phyloP scores from a whole-genome alignment of 2,888 invertebrate genomes.

The Pristionchus arcanus region DNA sequence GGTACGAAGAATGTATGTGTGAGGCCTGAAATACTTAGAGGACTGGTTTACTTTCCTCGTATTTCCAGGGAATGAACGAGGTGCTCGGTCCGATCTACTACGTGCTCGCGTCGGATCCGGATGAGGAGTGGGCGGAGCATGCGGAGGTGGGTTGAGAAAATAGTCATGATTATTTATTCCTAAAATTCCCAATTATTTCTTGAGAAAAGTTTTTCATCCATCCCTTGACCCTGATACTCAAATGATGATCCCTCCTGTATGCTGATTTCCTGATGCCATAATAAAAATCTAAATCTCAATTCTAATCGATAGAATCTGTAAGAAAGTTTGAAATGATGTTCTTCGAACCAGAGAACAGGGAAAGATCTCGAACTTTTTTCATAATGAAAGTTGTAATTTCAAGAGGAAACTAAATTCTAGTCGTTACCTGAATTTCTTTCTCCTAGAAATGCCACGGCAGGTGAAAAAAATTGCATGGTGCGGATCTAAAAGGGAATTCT shows the following conservation, averaged over 20 bases:
- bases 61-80: constrained; percentile 95
- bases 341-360: background rate
- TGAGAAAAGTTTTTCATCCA: no score
- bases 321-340: background rate
- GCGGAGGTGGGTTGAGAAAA: constrained; percentile 84
- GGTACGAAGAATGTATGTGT: no score
- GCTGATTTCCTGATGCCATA: no score
- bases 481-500: background rate
- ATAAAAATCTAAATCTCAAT: no score
- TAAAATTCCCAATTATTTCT: no score
- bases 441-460: background rate
- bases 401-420: background rate
- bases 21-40: no score
- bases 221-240: no score
- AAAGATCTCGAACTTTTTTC: background rate
- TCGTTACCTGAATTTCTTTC: background rate
- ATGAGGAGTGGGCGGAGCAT: constrained; percentile 89
- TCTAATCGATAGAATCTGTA: no score
- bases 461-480: background rate
- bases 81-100: constrained; percentile 98
- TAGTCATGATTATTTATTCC: no score
- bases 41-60: background rate
- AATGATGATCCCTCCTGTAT: no score
- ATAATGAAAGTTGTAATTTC: background rate
- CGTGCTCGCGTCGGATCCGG: constrained; percentile 93